A percentile compares a stretch with the other conserved stretches of the same genome.
These are phyloP conservation scores for Orussus abietinus DNA, from an alignment of 1,140 invertebrate genomes.

Conservation along the genomic window DNA sequence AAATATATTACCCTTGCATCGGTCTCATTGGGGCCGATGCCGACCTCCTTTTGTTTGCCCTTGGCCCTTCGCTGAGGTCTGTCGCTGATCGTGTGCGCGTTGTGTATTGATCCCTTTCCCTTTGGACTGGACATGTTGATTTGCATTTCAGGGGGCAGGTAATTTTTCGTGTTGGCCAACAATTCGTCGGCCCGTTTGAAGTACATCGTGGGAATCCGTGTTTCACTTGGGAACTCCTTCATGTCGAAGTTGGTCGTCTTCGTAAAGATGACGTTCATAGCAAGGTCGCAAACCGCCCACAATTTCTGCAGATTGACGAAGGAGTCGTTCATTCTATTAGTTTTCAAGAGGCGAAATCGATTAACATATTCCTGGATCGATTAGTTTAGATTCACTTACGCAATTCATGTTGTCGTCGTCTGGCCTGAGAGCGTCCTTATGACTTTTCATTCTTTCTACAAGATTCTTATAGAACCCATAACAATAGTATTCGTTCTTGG, in stretches of 20 bases:
- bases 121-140: constrained; percentile 54
- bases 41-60: constrained; percentile 55
- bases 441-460: constrained; percentile 88
- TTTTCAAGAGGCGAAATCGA: too few species aligned
- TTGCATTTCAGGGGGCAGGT: constrained; percentile 66
- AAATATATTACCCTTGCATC: constrained; percentile 58
- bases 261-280: constrained; percentile 81
- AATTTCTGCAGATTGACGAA: constrained; percentile 87
- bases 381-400: constrained; percentile 62
- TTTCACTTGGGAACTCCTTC: constrained; percentile 82
- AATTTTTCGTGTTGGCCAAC: constrained; percentile 67
- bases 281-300: constrained; percentile 93
- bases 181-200: constrained; percentile 70
- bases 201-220: constrained; percentile 81
- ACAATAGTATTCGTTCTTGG: constrained; percentile 90
- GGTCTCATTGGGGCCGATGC: constrained; percentile 58
- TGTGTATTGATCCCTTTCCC: constrained; percentile 48
- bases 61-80: constrained; percentile 46
- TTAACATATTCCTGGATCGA: too few species aligned
- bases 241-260: constrained; percentile 85
- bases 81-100: constrained; percentile 45
- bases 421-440: constrained; percentile 81
- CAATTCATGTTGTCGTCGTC: constrained; percentile 77
- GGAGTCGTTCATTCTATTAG: too few species aligned
- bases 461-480: constrained; percentile 94